phyloP scores from a whole-genome alignment of 2,113 vertebrate species.

The Astatotilapia flaviijosephi region DNA sequence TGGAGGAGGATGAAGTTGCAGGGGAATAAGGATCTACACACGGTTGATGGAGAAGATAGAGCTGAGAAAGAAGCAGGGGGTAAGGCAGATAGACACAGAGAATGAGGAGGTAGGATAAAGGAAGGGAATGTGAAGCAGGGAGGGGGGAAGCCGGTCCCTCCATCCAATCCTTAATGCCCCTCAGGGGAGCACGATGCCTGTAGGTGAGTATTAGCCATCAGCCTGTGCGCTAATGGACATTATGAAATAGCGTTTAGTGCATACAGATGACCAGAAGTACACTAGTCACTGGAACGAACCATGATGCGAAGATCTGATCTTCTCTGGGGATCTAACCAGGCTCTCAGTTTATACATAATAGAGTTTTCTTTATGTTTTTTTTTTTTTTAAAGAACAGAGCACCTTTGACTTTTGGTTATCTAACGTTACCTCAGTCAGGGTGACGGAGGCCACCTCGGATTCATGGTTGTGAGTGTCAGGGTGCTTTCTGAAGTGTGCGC shows the following conservation, averaged over 20 bases:
- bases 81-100: slow-evolving; percentile 22
- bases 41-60: slow-evolving; percentile 30
- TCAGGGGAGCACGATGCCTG: slow-evolving; percentile 41
- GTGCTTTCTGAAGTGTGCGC: slow-evolving; percentile 66
- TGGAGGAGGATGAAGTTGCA: background rate
- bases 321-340: background rate
- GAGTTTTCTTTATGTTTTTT: background rate
- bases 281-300: slow-evolving; percentile 26
- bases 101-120: slow-evolving; percentile 30
- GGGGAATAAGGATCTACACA: slow-evolving; percentile 17
- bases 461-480: slow-evolving; percentile 8
- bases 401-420: background rate
- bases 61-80: background rate
- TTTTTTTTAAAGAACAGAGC: background rate
- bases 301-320: slow-evolving; percentile 5
- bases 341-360: background rate
- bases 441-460: slow-evolving; percentile 21
- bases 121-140: slow-evolving; percentile 4
- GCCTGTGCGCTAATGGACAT: slow-evolving; percentile 61
- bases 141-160: slow-evolving; percentile 20
- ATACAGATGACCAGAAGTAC: slow-evolving; percentile 38
- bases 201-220: slow-evolving; percentile 83
- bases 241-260: slow-evolving; percentile 56
- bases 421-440: slow-evolving; percentile 1
- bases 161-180: slow-evolving; percentile 59